A percentile compares a stretch with the other conserved stretches of the same genome.
These are phyloP conservation scores for Tetramorium bicarinatum DNA, from an alignment of 2,888 invertebrate species.

Conservation along the genomic window DNA sequence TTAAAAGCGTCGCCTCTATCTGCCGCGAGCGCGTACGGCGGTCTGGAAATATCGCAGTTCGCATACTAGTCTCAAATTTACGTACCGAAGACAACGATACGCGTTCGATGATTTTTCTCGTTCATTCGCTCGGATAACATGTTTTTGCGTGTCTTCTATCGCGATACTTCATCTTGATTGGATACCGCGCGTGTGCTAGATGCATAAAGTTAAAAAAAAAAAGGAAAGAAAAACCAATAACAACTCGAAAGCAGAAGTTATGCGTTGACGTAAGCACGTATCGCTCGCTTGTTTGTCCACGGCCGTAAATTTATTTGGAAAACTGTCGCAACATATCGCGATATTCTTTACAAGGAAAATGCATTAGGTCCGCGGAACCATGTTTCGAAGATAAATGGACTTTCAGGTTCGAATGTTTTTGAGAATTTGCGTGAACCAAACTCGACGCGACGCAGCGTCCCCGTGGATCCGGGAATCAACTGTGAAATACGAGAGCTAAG, in stretches of 20 bases:
- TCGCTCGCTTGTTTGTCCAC: slow-evolving; percentile 16
- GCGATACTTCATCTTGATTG: slow-evolving; percentile 50
- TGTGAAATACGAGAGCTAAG: no score
- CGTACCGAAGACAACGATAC: slow-evolving; percentile 48
- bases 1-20: slow-evolving; percentile 43
- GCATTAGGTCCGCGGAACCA: slow-evolving; percentile 10
- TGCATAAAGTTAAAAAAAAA: slow-evolving; percentile 33
- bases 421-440: not conserved
- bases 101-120: slow-evolving; percentile 31
- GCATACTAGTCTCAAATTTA: slow-evolving; percentile 44
- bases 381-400: slow-evolving; percentile 17
- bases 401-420: not conserved
- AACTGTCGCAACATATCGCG: slow-evolving; percentile 35
- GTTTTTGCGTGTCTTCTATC: slow-evolving; percentile 38
- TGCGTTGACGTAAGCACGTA: slow-evolving; percentile 31
- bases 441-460: not conserved
- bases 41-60: slow-evolving; percentile 40
- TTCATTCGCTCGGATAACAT: slow-evolving; percentile 26
- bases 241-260: slow-evolving; percentile 17
- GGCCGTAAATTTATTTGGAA: slow-evolving; percentile 44
- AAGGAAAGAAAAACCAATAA: not conserved
- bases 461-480: not conserved
- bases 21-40: slow-evolving; percentile 2
- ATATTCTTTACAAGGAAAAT: slow-evolving; percentile 23
- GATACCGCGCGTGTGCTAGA: slow-evolving; percentile 16